phyloP scores from a whole-genome alignment of 2,888 invertebrate genomes.

The Cremastinae sp. region DNA sequence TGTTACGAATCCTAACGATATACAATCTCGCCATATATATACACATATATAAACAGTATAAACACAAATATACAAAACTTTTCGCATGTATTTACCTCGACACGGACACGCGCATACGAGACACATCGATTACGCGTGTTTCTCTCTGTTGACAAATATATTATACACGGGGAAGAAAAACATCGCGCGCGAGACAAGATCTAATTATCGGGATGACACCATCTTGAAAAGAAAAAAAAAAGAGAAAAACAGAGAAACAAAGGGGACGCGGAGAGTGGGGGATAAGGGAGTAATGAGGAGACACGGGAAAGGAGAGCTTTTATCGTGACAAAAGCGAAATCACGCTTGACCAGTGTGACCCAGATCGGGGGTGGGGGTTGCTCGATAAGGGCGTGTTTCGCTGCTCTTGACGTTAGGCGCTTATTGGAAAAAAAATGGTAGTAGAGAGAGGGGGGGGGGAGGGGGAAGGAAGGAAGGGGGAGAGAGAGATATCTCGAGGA shows the following conservation, averaged over 20 bases:
- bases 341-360: slow-evolving; percentile 10
- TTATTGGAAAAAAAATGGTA: too few species aligned
- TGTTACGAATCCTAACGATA: slow-evolving; percentile 25
- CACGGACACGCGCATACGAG: not conserved
- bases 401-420: slow-evolving; percentile 67
- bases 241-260: slow-evolving; percentile 21
- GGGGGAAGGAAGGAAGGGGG: slow-evolving; percentile 29
- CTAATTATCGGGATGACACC: slow-evolving; percentile 7
- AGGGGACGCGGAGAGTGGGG: too few species aligned
- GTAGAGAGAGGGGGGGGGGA: slow-evolving; percentile 56
- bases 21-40: slow-evolving; percentile 5
- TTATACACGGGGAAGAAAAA: slow-evolving; percentile 1
- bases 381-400: slow-evolving; percentile 70
- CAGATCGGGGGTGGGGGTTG: not conserved
- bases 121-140: slow-evolving; percentile 26
- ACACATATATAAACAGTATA: slow-evolving; percentile 31
- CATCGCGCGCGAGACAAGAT: not conserved
- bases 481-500: slow-evolving; percentile 53
- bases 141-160: too few species aligned
- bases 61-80: not conserved
- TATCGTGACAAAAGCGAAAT: slow-evolving; percentile 15
- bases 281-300: too few species aligned
- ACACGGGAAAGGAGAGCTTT: too few species aligned
- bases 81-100: not conserved
- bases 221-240: slow-evolving; percentile 20